Conservation (phyloP, 2,113 vertebrate genomes). For the Peromyscus californicus region DNA sequence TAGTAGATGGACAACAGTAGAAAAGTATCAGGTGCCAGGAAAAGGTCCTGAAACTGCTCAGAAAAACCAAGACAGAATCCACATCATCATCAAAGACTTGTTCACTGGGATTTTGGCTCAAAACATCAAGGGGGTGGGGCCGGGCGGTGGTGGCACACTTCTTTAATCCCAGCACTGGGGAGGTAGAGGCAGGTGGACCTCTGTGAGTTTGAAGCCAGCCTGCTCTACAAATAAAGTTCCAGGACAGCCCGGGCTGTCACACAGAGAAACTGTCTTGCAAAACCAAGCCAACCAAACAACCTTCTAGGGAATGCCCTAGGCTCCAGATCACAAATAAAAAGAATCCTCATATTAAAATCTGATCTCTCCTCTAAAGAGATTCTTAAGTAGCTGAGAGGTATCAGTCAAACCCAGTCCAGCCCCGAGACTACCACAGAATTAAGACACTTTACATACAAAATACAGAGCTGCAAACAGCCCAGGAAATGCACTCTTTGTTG, state of each 20-base stretch:
- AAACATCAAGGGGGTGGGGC: neutral
- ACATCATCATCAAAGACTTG: neutral
- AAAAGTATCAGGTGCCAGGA: slow-evolving; percentile 20
- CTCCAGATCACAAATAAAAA: neutral
- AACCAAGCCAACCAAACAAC: neutral
- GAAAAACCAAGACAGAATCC: slow-evolving; percentile 39
- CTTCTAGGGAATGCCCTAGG: neutral
- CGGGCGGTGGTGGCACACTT: neutral
- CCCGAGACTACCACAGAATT: slow-evolving; percentile 4
- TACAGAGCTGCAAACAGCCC: neutral
- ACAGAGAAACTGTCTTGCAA: neutral
- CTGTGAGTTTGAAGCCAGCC: neutral
- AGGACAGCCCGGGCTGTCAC: neutral
- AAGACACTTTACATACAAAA: slow-evolving; percentile 11
- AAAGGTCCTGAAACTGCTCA: slow-evolving; percentile 25
- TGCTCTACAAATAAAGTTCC: neutral
- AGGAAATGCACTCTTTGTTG: neutral
- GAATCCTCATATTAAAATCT: neutral
- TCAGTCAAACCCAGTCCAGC: neutral
- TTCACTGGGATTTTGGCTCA: neutral
- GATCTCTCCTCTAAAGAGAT: neutral
- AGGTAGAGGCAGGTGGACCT: neutral
- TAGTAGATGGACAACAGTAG: neutral
- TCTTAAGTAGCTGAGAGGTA: slow-evolving; percentile 17
- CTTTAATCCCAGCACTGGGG: neutral